phyloP scores from a whole-genome alignment of 2,888 invertebrate genomes.

The Pollenia griseotomentosa region DNA sequence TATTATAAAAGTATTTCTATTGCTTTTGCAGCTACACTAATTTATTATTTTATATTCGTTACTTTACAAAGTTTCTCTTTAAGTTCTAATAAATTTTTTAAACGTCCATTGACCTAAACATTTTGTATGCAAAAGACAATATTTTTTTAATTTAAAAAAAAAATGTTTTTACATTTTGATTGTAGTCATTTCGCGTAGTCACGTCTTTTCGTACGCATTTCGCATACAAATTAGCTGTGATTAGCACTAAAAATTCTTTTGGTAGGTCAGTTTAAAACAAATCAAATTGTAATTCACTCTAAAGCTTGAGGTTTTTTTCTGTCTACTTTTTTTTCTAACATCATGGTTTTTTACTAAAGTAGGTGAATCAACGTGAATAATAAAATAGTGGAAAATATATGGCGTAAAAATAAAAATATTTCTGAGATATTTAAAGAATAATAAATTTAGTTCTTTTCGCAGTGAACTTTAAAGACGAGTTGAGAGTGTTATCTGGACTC shows the following conservation, averaged over 20 bases:
- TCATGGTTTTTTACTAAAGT: slow-evolving; percentile 64
- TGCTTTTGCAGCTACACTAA: neutral
- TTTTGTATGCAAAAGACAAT: slow-evolving; percentile 42
- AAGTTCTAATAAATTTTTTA: slow-evolving; percentile 49
- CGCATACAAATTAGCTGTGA: slow-evolving; percentile 61
- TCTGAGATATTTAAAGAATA: neutral
- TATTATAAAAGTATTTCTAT: too few relatives aligned
- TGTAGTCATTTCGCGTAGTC: slow-evolving; percentile 57
- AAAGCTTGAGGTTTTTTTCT: slow-evolving; percentile 19
- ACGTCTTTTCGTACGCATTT: slow-evolving; percentile 54
- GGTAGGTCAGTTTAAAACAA: slow-evolving; percentile 71
- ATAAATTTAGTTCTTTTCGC: too few relatives aligned
- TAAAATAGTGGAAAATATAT: slow-evolving; percentile 23
- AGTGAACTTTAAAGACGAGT: too few relatives aligned
- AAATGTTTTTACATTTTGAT: slow-evolving; percentile 17
- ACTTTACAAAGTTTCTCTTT: slow-evolving; percentile 60
- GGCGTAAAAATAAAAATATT: slow-evolving; percentile 16
- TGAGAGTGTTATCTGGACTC: too few relatives aligned
- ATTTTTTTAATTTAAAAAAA: slow-evolving; percentile 26
- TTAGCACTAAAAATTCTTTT: slow-evolving; percentile 65
- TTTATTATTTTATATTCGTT: neutral
- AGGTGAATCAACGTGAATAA: slow-evolving; percentile 66
- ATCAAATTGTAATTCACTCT: slow-evolving; percentile 52
- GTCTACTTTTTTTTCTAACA: slow-evolving; percentile 40
- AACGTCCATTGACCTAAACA: slow-evolving; percentile 67